A percentile compares a stretch with the other conserved stretches of the same genome.
Conservation (phyloP, 1,140 invertebrate species). For the Patella vulgata region DNA sequence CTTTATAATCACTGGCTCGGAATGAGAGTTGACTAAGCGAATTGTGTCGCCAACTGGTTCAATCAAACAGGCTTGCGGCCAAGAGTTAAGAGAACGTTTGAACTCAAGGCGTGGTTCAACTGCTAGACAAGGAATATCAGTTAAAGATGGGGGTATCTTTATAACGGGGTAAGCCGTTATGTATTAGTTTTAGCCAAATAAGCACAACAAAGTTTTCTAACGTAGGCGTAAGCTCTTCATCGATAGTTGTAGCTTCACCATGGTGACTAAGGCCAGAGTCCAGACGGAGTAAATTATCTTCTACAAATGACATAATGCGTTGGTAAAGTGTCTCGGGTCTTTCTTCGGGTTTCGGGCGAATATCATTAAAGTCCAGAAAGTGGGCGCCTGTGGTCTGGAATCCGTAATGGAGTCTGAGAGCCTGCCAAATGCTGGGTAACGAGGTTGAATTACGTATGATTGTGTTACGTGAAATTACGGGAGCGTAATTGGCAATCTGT, state of each 20-base stretch:
- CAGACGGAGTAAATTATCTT: constrained; percentile 21
- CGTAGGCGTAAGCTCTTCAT: constrained; percentile 24
- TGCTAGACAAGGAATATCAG: constrained; percentile 3
- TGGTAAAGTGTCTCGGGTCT: constrained; percentile 34
- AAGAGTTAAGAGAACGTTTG: background rate
- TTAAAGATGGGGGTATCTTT: background rate
- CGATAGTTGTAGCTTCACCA: constrained; percentile 1
- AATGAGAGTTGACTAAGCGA: constrained; percentile 24
- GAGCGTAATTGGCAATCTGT: no score
- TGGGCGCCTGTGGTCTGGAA: no score
- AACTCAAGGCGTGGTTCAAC: constrained; percentile 16
- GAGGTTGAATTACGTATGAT: background rate
- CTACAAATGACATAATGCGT: constrained; percentile 27
- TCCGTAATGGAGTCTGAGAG: background rate
- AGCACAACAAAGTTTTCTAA: constrained; percentile 30
- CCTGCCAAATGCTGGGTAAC: background rate
- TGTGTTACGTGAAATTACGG: background rate
- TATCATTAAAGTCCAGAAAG: no score
- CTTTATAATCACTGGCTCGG: constrained; percentile 12
- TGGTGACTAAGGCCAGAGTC: constrained; percentile 21
- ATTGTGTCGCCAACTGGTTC: constrained; percentile 16
- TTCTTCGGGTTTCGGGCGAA: constrained; percentile 15
- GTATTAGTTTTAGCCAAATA: no score
- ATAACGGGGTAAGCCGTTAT: constrained; percentile 18
- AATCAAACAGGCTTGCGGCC: constrained; percentile 10